Conservation (phyloP, 1,140 invertebrate genomes). For the Drosophila tristis region DNA sequence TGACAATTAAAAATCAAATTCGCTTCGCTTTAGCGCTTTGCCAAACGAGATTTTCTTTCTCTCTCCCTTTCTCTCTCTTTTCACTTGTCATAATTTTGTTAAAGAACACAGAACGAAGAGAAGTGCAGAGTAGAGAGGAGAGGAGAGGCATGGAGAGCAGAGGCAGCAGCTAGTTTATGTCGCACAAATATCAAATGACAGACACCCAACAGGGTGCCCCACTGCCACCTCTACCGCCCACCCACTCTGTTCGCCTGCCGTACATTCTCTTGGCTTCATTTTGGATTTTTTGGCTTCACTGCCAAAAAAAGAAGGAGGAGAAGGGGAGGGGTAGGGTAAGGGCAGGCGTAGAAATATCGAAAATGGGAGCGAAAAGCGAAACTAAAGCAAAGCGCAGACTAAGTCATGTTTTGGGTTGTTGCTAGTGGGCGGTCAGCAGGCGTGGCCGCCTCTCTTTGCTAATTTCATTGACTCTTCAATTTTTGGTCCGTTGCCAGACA, state of each 20-base stretch:
- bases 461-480: slow-evolving; percentile 73
- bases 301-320: slow-evolving; percentile 51
- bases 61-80: neutral
- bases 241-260: slow-evolving; percentile 4
- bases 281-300: slow-evolving; percentile 75
- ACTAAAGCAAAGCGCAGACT: slow-evolving; percentile 55
- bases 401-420: slow-evolving; percentile 50
- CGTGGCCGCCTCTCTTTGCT: slow-evolving; percentile 56
- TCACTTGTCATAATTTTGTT: slow-evolving; percentile 73
- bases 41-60: slow-evolving; percentile 63
- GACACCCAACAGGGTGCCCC: slow-evolving; percentile 24
- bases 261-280: slow-evolving; percentile 79
- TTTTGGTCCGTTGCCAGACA: slow-evolving; percentile 60
- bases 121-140: neutral
- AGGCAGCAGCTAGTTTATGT: slow-evolving; percentile 68
- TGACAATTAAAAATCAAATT: slow-evolving; percentile 79
- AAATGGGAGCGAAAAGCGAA: slow-evolving; percentile 20
- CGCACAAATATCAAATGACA: slow-evolving; percentile 80
- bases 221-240: neutral
- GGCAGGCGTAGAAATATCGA: neutral
- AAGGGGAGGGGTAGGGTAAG: slow-evolving; percentile 11
- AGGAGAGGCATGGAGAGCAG: neutral
- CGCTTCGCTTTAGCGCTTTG: slow-evolving; percentile 61
- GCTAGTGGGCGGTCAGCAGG: slow-evolving; percentile 31
- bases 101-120: slow-evolving; percentile 57